Base-by-base conservation (phyloP, 2,797 vertebrate genomes). In the Pelochelys cantorii region DNA sequence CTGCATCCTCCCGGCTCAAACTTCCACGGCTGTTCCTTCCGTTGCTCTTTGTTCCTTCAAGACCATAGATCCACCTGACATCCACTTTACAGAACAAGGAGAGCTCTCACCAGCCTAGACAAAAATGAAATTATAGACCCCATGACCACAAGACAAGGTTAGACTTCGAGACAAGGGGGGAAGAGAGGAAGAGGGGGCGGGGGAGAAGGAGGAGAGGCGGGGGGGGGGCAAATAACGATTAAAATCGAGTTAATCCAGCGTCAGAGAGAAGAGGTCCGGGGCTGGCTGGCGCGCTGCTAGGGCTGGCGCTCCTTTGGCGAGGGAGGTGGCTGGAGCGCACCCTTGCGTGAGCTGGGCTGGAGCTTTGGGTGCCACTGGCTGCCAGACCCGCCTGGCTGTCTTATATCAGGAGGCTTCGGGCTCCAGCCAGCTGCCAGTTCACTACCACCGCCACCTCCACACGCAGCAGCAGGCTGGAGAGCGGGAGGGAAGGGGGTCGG, bases 1-100 rank as follows among this genome's bases (percentile, higher is more conserved):
- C 98, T 98, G 99, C 99, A 99, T 99, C 98, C 98, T 99, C 98
- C 98, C 97, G 94, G 98, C 97, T 98, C 98, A 99, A 98, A 99
- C 98, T 99, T 99, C 98, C 98, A 96, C 98, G 96, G 98, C 96
- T 98, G 97, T 98, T 98, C 99, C 98, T 98, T 97, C 97, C 97
- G 97, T 98, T 97, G 95, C 97, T 97, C 97, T 97, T 97, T 98
- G 98, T 98, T 98, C 98, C 98, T 97, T 98, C 98, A 98, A 98
- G 98, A 98, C 97, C 99, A 99, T 99, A 99, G 98, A 99, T 99
- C 99, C 99, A 99, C 98, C 98, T 96, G 98, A 97, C 98, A 98
- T 98, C 98, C 98, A 97, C 98, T 98, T 99, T 98, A 99, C 98
- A 98, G 98, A 97, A 91, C 98, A 95, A 97, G 96, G 97, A 97